Evolutionary conservation across 2,797 vertebrate genomes (phyloP).

Genomic region (Nannoperca obscura): DNA sequence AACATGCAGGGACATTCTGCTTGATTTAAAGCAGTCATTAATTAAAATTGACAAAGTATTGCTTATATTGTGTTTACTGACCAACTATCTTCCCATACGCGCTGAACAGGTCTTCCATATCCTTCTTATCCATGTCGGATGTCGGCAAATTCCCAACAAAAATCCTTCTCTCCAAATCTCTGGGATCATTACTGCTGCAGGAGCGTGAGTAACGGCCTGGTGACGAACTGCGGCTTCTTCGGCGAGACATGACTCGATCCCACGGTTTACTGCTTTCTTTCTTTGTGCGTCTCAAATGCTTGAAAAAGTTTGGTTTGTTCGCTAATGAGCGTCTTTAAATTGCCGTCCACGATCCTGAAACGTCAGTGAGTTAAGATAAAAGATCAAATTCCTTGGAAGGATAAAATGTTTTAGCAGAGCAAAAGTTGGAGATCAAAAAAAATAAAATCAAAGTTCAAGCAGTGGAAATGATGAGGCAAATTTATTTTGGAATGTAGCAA

Average conservation of each 20-base stretch:
- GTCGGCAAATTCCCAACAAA: conserved; percentile 95
- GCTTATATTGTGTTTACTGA: conserved; percentile 84
- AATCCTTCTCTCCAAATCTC: conserved; percentile 92
- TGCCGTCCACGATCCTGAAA: conserved; percentile 83
- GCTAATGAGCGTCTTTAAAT: conserved; percentile 65
- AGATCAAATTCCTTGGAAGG: conserved; percentile 79
- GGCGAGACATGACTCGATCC: conserved; percentile 86
- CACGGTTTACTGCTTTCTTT: conserved; percentile 58
- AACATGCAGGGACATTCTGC: conserved; percentile 37
- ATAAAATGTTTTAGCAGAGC: conserved; percentile 67
- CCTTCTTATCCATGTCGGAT: conserved; percentile 90
- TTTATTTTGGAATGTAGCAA: conserved; percentile 17
- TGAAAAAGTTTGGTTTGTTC: conserved; percentile 58
- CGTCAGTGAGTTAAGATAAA: conserved; percentile 80
- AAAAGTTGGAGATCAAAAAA: conserved; percentile 58
- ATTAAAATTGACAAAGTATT: conserved; percentile 36
- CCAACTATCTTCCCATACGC: conserved; percentile 91
- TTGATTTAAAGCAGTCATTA: conserved; percentile 29
- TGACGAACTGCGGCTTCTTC: conserved; percentile 87
- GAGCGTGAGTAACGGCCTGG: conserved; percentile 70
- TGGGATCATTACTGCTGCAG: conserved; percentile 90
- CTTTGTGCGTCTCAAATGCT: conserved; percentile 73
- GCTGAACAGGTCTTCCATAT: conserved; percentile 92
- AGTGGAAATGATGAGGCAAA: conserved; percentile 48
- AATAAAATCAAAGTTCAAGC: conserved; percentile 47